phyloP scores from a whole-genome alignment of 2,113 vertebrate genomes.

The Eubucco bourcierii region DNA sequence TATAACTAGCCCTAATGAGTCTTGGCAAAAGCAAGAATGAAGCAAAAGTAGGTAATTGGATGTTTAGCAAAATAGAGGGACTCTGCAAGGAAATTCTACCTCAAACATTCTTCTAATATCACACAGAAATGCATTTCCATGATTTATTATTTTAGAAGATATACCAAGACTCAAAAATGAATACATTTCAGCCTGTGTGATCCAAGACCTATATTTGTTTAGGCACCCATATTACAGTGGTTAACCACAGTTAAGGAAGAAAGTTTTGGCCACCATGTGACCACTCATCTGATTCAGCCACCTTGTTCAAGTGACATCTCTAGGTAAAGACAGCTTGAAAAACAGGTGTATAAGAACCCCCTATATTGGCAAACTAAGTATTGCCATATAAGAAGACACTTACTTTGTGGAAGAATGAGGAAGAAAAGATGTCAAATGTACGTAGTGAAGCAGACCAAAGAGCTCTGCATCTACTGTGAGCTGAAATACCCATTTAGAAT shows the following conservation, averaged over 20 bases:
- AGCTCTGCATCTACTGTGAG: neutral
- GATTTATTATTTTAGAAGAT: neutral
- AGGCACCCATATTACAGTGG: neutral
- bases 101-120: neutral
- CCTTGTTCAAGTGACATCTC: neutral
- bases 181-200: neutral
- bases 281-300: neutral
- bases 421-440: neutral
- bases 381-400: neutral
- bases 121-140: neutral
- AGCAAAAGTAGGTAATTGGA: neutral
- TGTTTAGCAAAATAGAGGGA: neutral
- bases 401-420: neutral
- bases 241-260: neutral
- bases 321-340: neutral
- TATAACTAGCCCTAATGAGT: neutral
- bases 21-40: constrained; percentile 47
- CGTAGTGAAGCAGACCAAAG: neutral
- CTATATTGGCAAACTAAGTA: neutral
- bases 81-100: neutral
- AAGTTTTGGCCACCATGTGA: neutral
- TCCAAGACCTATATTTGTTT: neutral
- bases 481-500: neutral
- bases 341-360: neutral
- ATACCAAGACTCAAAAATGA: neutral